phyloP scores from a whole-genome alignment of 2,113 vertebrate species.

The Jacana jacana region DNA sequence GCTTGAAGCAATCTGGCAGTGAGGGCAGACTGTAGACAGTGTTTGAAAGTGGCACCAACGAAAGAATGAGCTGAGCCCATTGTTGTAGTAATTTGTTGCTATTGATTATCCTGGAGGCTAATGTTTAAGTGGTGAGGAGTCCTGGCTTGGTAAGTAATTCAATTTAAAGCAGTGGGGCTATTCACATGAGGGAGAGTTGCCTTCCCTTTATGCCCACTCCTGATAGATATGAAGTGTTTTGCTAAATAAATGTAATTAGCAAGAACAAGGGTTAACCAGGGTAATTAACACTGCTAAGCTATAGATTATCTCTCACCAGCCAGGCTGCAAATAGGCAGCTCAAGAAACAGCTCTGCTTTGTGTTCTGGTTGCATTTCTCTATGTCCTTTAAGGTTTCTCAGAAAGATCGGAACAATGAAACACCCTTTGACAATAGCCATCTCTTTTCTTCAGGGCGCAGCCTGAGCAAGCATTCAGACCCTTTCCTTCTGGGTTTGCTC shows the following conservation, averaged over 20 bases:
- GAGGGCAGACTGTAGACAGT: neutral
- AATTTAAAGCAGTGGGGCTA: neutral
- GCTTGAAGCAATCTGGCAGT: neutral
- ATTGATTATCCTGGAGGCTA: neutral
- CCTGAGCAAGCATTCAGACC: neutral
- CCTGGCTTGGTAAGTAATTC: neutral
- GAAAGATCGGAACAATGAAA: constrained; percentile 28
- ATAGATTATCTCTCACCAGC: neutral
- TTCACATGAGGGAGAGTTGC: neutral
- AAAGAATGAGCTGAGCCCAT: neutral
- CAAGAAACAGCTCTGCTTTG: neutral
- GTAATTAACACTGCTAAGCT: neutral
- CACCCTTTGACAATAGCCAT: neutral
- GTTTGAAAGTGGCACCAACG: neutral
- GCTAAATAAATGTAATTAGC: neutral
- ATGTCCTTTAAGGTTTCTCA: constrained; percentile 15
- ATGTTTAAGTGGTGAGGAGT: neutral
- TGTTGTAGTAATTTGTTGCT: neutral
- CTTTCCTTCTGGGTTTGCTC: constrained; percentile 47
- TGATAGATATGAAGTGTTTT: neutral
- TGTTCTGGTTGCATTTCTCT: neutral
- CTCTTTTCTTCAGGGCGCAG: neutral
- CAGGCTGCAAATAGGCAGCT: neutral
- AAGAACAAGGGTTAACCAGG: neutral
- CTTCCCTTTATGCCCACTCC: neutral